These are phyloP conservation scores for Onychomys torridus DNA, from an alignment of 2,797 vertebrate species.

Conservation along the genomic window DNA sequence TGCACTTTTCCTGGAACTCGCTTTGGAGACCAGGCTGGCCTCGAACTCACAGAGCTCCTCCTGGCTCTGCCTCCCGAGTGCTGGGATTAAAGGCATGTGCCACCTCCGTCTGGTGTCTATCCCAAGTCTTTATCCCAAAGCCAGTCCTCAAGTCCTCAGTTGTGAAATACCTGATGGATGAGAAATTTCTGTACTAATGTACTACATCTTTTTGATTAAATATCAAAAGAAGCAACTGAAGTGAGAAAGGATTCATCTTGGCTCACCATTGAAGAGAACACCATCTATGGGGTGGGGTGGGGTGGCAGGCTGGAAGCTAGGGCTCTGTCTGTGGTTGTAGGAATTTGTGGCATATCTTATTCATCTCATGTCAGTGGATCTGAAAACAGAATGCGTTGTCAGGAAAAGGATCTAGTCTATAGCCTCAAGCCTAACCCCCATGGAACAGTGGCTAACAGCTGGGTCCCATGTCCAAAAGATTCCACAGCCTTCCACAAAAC, in stretches of 20 bases:
- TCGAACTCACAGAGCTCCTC: too few relatives aligned
- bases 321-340: neutral
- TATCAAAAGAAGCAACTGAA: neutral
- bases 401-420: neutral
- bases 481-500: neutral
- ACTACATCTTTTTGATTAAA: neutral
- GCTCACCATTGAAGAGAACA: neutral
- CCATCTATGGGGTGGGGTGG: neutral
- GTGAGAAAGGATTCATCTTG: neutral
- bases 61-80: too few relatives aligned
- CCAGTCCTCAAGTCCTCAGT: neutral
- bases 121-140: too few relatives aligned
- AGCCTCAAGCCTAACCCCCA: neutral
- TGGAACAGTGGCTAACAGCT: neutral
- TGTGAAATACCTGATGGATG: neutral
- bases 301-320: neutral
- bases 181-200: neutral
- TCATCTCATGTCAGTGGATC: neutral
- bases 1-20: too few relatives aligned
- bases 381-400: neutral
- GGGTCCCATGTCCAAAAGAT: neutral
- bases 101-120: too few relatives aligned
- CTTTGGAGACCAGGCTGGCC: too few relatives aligned
- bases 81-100: too few relatives aligned
- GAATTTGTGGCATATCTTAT: neutral